These are phyloP conservation scores for Drosophila acutilabella DNA, from an alignment of 2,888 invertebrate genomes.

Conservation along the genomic window DNA sequence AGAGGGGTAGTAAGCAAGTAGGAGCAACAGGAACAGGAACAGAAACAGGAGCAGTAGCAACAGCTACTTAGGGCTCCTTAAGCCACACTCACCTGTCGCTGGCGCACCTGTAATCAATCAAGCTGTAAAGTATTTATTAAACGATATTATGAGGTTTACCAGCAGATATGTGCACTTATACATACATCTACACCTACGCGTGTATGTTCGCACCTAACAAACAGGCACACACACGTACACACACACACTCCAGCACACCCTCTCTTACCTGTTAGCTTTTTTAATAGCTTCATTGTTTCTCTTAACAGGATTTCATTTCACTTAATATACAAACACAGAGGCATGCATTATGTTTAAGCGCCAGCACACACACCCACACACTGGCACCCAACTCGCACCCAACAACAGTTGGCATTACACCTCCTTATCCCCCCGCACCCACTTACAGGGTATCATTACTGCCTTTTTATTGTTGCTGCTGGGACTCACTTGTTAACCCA, in stretches of 20 bases:
- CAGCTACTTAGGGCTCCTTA: conserved; percentile 64
- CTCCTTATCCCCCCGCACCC: not conserved
- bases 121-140: conserved; percentile 81
- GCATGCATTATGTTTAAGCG: conserved; percentile 51
- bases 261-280: conserved; percentile 43
- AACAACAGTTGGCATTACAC: conserved; percentile 33
- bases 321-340: conserved; percentile 68
- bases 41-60: conserved; percentile 14
- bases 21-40: no score
- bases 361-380: conserved; percentile 19
- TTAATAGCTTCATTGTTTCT: conserved; percentile 78
- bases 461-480: conserved; percentile 66
- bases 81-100: conserved; percentile 70
- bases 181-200: not conserved
- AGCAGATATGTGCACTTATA: conserved; percentile 36
- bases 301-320: conserved; percentile 79
- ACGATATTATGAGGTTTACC: conserved; percentile 79
- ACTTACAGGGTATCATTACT: conserved; percentile 37
- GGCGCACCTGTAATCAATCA: conserved; percentile 70
- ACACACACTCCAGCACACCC: not conserved
- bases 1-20: conserved; percentile 3
- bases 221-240: conserved; percentile 5
- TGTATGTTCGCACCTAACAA: not conserved
- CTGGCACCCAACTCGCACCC: conserved; percentile 2
- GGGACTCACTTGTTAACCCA: conserved; percentile 68